Evolutionary conservation across 2,113 vertebrate species (phyloP), one percentile per base, ranked within the genome.

Genomic region (Oxygymnocypris stewartii): DNA sequence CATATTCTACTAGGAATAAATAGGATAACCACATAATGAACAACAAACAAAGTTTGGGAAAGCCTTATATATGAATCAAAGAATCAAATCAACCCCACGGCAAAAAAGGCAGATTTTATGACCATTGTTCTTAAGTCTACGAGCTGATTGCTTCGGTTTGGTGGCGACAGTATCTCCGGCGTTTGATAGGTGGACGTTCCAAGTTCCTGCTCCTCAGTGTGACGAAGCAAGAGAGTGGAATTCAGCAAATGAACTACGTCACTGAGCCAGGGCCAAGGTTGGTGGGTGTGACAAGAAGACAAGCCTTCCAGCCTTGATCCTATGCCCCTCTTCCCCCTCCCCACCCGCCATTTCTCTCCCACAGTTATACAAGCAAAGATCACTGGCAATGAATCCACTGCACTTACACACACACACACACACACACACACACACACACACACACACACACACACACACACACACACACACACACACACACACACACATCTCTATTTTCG

Each of bases 251-350:
- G 76, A 76, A 69, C 31, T 87, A 87, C 92, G 89, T 93, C 92
- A 91, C 65, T 81, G 88, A 94, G 94, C 94, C 94, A 94, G 94
- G 94, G 94, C 94, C 94, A 95, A 94, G 95, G 93, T 95, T 94
- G 94, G 90, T 93, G 93, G 95, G 94, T 92, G 93, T 94, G 93
- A 90, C 93, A 47, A 90, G 84, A 87, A 91, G 86, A 87, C 84
- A 88, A 89, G 90, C 88, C 79, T 91, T 85, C 87, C 91, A 93
- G 91, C 89, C 94, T 92, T 94, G 93, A 94, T 93, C 93, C 28
- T 1, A 31, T 31, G 28, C 28, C 28, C 94, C 73, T 90, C 89
- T 86, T 86, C 89, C 83, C 59, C 6, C 79, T 71, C 51, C 89
- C 37, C 87, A n/a, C n/a, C n/a, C n/a, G n/a, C n/a, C n/a, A n/a